These are phyloP conservation scores for Nomada fabriciana DNA, from an alignment of 2,888 invertebrate species.

Conservation along the genomic window DNA sequence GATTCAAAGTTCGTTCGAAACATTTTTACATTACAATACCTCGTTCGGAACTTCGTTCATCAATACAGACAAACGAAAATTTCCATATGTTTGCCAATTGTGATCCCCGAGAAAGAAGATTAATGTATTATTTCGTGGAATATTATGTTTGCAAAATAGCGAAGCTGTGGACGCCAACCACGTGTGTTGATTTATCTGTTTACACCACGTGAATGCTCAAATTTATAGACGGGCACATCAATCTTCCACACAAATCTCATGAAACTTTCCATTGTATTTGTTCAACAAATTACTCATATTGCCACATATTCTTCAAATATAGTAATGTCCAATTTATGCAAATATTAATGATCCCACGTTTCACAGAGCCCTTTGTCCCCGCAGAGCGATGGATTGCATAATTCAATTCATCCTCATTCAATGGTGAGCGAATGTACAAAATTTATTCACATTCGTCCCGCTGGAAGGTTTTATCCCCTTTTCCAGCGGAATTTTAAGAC, in stretches of 20 bases:
- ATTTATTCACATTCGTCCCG: no score
- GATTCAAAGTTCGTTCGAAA: no score
- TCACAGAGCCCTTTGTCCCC: neutral
- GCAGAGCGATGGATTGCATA: neutral
- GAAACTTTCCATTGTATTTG: conserved; percentile 8
- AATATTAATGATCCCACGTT: neutral
- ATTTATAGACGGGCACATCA: conserved; percentile 19
- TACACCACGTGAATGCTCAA: conserved; percentile 1
- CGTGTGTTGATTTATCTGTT: conserved; percentile 29
- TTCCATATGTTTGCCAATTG: neutral
- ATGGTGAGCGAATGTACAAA: no score
- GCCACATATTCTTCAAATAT: neutral
- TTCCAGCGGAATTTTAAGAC: neutral
- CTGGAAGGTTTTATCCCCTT: no score
- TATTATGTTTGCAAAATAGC: neutral
- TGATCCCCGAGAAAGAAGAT: neutral
- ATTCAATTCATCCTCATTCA: no score
- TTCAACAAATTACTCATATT: conserved; percentile 3
- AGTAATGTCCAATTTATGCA: neutral
- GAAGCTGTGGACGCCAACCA: neutral
- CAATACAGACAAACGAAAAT: no score
- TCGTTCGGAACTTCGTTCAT: no score
- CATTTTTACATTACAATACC: no score
- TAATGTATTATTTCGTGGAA: neutral
- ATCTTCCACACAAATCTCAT: conserved; percentile 3